phyloP scores from a whole-genome alignment of 2,888 invertebrate species.

The Lymantria dispar region DNA sequence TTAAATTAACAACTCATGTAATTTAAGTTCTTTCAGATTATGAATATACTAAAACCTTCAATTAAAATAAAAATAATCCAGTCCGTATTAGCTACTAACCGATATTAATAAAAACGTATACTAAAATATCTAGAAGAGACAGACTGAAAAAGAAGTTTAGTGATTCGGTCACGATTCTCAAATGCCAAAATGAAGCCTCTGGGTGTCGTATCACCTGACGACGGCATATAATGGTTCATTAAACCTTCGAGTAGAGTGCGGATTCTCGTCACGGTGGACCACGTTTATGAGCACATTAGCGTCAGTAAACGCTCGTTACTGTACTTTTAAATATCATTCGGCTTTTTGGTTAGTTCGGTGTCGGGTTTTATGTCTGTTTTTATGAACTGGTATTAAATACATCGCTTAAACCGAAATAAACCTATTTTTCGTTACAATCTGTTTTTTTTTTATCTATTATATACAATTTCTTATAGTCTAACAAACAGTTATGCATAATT shows the following conservation, averaged over 20 bases:
- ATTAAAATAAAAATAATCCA: no score
- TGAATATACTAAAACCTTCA: no score
- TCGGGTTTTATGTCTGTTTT: not conserved
- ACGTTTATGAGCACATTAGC: constrained; percentile 39
- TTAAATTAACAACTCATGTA: no score
- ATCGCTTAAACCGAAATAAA: no score
- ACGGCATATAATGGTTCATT: constrained; percentile 64
- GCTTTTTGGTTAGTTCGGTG: not conserved
- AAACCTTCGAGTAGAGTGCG: constrained; percentile 55
- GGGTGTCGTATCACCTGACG: constrained; percentile 53
- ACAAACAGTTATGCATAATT: no score
- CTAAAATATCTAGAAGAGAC: not conserved
- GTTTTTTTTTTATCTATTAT: no score
- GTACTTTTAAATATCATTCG: constrained; percentile 24
- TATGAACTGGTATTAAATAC: no score
- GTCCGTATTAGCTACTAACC: no score
- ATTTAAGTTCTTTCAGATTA: no score
- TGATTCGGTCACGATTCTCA: constrained; percentile 14
- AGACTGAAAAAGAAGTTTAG: not conserved
- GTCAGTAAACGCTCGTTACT: constrained; percentile 21
- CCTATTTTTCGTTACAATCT: no score
- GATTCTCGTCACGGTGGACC: constrained; percentile 34
- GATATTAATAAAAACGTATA: no score
- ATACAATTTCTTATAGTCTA: no score
- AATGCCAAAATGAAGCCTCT: constrained; percentile 36